Conservation (phyloP, 2,113 vertebrate genomes). For the Odocoileus virginianus region DNA sequence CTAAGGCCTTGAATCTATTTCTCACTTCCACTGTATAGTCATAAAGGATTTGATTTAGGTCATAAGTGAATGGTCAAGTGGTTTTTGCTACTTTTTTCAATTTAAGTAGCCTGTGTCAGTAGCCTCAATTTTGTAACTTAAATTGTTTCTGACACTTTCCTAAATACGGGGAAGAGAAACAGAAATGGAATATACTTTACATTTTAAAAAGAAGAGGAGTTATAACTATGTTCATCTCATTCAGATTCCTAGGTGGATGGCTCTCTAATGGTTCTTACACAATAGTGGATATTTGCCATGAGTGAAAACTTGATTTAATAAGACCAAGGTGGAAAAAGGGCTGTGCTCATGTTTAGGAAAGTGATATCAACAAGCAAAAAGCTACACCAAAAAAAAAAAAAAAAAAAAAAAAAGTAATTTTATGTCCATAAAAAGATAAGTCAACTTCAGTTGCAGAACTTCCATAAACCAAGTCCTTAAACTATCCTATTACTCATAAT, state of each 20-base stretch:
- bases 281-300: conserved; percentile 64
- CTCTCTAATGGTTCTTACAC: conserved; percentile 62
- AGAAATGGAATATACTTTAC: conserved; percentile 64
- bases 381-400: not conserved
- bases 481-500: conserved; percentile 70
- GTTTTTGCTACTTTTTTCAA: not conserved
- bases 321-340: conserved; percentile 64
- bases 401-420: not conserved
- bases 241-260: conserved; percentile 79
- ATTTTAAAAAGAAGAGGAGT: conserved; percentile 62
- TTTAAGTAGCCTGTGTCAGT: conserved; percentile 50
- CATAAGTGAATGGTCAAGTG: not conserved
- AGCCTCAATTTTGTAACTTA: conserved; percentile 90
- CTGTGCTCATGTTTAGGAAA: not conserved
- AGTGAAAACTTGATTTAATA: conserved; percentile 70
- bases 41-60: not conserved
- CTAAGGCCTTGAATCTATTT: not conserved
- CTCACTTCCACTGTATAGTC: not conserved
- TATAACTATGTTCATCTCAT: conserved; percentile 88
- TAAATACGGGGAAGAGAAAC: conserved; percentile 63
- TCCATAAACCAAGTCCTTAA: conserved; percentile 59
- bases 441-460: conserved; percentile 58
- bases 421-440: conserved; percentile 21
- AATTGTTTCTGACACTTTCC: conserved; percentile 74
- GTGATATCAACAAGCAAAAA: not conserved